Evolutionary conservation across 2,113 vertebrate species (phyloP).

Genomic region (Rissa tridactyla): DNA sequence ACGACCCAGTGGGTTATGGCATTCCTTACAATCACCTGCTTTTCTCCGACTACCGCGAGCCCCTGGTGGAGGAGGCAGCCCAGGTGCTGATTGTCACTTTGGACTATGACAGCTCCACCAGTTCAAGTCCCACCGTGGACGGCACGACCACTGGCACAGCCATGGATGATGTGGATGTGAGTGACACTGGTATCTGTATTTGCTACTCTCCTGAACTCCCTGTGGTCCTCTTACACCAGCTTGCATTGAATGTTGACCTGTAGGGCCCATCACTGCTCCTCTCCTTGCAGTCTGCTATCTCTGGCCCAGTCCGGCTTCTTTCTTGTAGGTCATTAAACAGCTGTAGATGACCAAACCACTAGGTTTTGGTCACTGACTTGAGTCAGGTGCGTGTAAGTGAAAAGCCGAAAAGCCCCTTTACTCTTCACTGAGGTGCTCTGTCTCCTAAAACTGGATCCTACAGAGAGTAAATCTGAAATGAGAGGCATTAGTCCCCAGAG

Average conservation of each 20-base stretch:
- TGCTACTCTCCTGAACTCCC: background rate
- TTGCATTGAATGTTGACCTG: background rate
- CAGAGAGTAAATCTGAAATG: background rate
- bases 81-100: constrained; percentile 95
- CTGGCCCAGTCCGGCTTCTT: background rate
- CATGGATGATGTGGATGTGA: constrained; percentile 92
- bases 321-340: background rate
- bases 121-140: constrained; percentile 76
- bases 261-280: background rate
- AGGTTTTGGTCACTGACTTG: background rate
- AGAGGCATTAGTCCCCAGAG: background rate
- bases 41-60: constrained; percentile 95
- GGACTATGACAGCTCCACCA: constrained; percentile 86
- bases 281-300: background rate
- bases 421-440: background rate
- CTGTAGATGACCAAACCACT: background rate
- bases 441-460: background rate
- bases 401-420: background rate
- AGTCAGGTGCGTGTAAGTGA: background rate
- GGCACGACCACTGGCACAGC: constrained; percentile 87
- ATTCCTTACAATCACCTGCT: constrained; percentile 98
- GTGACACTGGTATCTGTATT: constrained; percentile 9
- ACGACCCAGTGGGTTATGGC: constrained; percentile 96
- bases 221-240: background rate
- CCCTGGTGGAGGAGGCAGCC: constrained; percentile 92